Conservation (phyloP, 1,140 invertebrate genomes). For the Hetaerina americana region DNA sequence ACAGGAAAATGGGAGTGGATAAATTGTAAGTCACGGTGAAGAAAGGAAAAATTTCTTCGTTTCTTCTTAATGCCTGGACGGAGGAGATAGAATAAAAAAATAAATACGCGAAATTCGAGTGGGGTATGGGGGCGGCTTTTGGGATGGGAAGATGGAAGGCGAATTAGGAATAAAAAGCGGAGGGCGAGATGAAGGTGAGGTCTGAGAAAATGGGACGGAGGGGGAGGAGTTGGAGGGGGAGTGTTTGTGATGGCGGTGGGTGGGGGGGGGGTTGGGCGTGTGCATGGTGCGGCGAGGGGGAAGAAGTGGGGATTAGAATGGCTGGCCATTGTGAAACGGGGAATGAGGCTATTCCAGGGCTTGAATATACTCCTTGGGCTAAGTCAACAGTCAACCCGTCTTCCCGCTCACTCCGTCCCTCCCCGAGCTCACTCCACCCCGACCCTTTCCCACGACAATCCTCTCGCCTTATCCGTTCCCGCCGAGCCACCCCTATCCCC, state of each 20-base stretch:
- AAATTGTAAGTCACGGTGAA: no score
- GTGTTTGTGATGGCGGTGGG: background rate
- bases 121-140: no score
- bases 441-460: background rate
- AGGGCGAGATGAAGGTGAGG: background rate
- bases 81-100: no score
- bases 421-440: background rate
- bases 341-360: background rate
- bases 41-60: no score
- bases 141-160: no score
- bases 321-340: background rate
- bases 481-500: background rate
- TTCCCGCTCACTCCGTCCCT: no score
- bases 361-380: background rate
- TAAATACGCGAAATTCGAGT: no score
- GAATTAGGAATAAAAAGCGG: no score
- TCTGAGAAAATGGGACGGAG: background rate
- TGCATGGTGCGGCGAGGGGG: background rate
- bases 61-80: no score
- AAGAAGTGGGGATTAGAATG: background rate
- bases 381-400: background rate
- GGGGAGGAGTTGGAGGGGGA: background rate
- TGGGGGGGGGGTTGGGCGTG: background rate
- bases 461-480: background rate
- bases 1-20: no score